phyloP scores from a whole-genome alignment of 2,797 vertebrate genomes.

The Gorsachius magnificus region DNA sequence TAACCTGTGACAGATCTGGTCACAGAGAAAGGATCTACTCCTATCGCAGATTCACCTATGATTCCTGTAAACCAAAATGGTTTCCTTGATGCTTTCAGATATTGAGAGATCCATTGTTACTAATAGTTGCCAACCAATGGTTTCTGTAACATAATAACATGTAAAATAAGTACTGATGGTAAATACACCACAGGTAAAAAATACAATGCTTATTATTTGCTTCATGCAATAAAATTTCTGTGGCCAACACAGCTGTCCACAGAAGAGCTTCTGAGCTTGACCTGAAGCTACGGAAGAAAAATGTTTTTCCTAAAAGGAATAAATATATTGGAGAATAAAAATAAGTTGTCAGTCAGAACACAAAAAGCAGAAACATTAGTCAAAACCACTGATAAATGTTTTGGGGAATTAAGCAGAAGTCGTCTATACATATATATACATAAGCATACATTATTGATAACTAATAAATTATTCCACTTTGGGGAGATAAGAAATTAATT shows the following conservation, averaged over 20 bases:
- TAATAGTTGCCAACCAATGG: neutral
- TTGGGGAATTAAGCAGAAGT: neutral
- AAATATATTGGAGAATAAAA: neutral
- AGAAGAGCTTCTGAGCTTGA: neutral
- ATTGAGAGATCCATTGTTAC: neutral
- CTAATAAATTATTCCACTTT: slow-evolving; percentile 9
- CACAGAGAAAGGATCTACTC: neutral
- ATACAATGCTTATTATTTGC: neutral
- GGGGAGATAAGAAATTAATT: neutral
- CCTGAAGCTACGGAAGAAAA: neutral
- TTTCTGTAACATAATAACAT: neutral
- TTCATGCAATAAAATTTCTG: neutral
- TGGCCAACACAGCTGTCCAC: neutral
- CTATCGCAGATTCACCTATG: neutral
- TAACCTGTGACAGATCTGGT: neutral
- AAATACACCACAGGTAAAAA: neutral
- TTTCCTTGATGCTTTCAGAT: neutral
- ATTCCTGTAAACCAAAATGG: neutral
- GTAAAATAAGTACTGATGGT: neutral
- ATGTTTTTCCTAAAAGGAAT: neutral
- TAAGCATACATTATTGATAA: neutral
- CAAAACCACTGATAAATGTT: neutral
- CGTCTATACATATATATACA: neutral
- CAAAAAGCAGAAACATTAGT: neutral
- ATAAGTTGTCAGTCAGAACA: neutral